Conservation (phyloP, 1,140 invertebrate species). For the Neuroterus valhalla region DNA sequence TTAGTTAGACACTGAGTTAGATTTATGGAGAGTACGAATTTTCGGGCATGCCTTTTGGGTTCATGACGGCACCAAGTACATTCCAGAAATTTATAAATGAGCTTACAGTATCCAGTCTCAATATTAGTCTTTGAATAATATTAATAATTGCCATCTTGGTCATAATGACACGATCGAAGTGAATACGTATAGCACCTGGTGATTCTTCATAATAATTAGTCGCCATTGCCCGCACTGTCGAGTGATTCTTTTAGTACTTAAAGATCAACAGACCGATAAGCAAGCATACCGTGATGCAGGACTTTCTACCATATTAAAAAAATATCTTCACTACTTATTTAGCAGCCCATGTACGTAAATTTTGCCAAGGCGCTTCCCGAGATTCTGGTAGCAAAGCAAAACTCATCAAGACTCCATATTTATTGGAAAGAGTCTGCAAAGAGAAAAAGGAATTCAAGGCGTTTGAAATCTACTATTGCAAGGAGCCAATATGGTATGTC, state of each 20-base stretch:
- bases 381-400: not conserved
- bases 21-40: too few species aligned
- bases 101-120: too few species aligned
- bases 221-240: constrained; percentile 47
- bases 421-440: too few species aligned
- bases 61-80: too few species aligned
- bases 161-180: constrained; percentile 46
- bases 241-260: constrained; percentile 59
- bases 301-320: constrained; percentile 52
- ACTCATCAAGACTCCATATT: not conserved
- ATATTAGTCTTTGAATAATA: constrained; percentile 31
- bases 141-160: constrained; percentile 58
- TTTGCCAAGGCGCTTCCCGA: too few species aligned
- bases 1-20: too few species aligned
- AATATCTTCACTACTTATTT: not conserved
- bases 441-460: too few species aligned
- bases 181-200: constrained; percentile 54
- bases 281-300: constrained; percentile 41
- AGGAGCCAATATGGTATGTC: not conserved
- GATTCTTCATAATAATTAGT: constrained; percentile 68
- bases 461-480: constrained; percentile 2
- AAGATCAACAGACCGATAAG: constrained; percentile 65
- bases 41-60: too few species aligned
- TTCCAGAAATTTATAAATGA: too few species aligned
- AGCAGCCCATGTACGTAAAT: not conserved